phyloP scores from a whole-genome alignment of 1,140 invertebrate species.

The Aphelenchoides avenae region DNA sequence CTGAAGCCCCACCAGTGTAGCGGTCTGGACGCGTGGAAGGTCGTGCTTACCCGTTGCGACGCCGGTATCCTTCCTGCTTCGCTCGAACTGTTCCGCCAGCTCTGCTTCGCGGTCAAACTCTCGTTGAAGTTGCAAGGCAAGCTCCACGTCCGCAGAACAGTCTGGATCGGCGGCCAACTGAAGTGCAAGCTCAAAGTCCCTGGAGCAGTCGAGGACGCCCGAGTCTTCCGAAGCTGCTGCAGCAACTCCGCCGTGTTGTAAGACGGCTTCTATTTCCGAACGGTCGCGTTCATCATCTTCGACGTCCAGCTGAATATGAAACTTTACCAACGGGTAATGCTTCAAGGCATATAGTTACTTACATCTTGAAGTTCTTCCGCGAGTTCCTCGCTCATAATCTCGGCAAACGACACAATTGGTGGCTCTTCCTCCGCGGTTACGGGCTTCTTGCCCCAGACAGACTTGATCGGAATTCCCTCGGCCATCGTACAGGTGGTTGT shows the following conservation, averaged over 20 bases:
- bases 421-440: neutral
- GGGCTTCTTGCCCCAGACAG: conserved; percentile 13
- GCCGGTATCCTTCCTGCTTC: conserved; percentile 6
- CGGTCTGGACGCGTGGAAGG: conserved; percentile 2
- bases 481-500: too few relatives aligned
- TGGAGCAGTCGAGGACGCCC: conserved; percentile 28
- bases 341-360: neutral
- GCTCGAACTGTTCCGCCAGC: conserved; percentile 20
- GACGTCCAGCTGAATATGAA: conserved; percentile 14
- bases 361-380: conserved; percentile 46
- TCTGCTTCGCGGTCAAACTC: conserved; percentile 55
- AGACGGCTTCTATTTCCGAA: conserved; percentile 14
- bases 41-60: conserved; percentile 12
- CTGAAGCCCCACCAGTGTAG: conserved; percentile 11
- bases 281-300: conserved; percentile 24
- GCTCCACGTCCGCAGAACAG: conserved; percentile 39
- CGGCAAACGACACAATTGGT: conserved; percentile 48
- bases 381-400: too few relatives aligned
- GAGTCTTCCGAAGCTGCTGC: too few relatives aligned
- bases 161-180: conserved; percentile 38
- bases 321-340: neutral
- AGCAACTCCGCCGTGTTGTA: conserved; percentile 19
- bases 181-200: conserved; percentile 26
- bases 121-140: conserved; percentile 48
- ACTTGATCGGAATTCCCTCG: conserved; percentile 10